Evolutionary conservation across 2,888 invertebrate genomes (phyloP).

Genomic region (Conus canariensis): DNA sequence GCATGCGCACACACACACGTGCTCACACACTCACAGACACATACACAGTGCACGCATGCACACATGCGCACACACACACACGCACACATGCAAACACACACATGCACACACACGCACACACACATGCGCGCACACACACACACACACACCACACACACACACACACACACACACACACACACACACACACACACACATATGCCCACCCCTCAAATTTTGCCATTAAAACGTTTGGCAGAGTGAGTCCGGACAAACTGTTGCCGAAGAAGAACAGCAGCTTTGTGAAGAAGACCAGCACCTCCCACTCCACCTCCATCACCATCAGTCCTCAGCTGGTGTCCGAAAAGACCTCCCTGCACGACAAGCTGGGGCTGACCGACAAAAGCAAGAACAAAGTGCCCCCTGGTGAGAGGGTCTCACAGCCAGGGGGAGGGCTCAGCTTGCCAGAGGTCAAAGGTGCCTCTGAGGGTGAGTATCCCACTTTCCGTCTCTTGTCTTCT

Average conservation of each 20-base stretch:
- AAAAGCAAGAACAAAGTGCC: slow-evolving; percentile 49
- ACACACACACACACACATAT: neutral
- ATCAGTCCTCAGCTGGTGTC: slow-evolving; percentile 51
- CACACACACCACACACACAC: neutral
- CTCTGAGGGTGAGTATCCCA: slow-evolving; percentile 29
- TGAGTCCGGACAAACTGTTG: slow-evolving; percentile 33
- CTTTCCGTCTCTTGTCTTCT: neutral
- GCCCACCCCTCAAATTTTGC: no score
- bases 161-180: neutral
- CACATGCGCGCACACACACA: no score
- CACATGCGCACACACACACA: no score
- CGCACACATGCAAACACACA: no score
- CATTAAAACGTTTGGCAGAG: neutral
- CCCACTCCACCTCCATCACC: slow-evolving; percentile 22
- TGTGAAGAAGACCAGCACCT: slow-evolving; percentile 38
- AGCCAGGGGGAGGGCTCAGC: slow-evolving; percentile 13
- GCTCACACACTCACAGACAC: no score
- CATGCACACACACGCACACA: no score
- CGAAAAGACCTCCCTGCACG: slow-evolving; percentile 70
- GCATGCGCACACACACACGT: neutral
- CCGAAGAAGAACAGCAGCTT: slow-evolving; percentile 43
- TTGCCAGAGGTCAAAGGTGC: slow-evolving; percentile 52
- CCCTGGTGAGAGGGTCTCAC: slow-evolving; percentile 42
- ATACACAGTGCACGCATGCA: no score
- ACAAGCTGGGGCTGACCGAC: slow-evolving; percentile 55